These are phyloP conservation scores for Montipora capitata DNA, from an alignment of 92 coral and sea anemone species.

Conservation along the genomic window DNA sequence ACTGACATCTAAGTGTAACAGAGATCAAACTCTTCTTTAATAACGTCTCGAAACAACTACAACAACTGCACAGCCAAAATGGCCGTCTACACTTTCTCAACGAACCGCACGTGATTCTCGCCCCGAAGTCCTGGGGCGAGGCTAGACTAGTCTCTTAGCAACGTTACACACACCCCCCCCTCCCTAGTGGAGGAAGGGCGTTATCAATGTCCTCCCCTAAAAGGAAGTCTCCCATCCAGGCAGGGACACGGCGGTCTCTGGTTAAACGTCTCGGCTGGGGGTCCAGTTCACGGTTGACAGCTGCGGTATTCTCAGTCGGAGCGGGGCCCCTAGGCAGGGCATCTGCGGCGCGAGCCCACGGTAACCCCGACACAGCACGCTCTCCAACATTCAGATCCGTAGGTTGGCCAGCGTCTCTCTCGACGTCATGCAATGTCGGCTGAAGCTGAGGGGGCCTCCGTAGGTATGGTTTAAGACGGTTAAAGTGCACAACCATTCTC, in stretches of 20 bases:
- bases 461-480: neutral
- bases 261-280: neutral
- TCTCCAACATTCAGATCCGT: neutral
- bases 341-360: neutral
- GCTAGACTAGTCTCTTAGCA: no score
- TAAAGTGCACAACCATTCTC: no score
- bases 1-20: no score
- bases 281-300: neutral
- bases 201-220: slow-evolving; percentile 9
- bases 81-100: no score
- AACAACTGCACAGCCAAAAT: no score
- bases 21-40: no score
- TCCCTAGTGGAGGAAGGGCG: no score
- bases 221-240: slow-evolving; percentile 37
- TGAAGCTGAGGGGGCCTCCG: slow-evolving; percentile 2
- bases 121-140: no score
- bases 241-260: slow-evolving; percentile 22
- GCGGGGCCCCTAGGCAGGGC: neutral
- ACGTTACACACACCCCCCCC: no score
- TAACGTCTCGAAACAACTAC: no score
- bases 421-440: slow-evolving; percentile 3
- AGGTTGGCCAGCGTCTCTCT: neutral
- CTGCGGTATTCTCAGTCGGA: slow-evolving; percentile 5
- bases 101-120: no score
- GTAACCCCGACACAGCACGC: neutral